Evolutionary conservation across 1,140 invertebrate species (phyloP).

Genomic region (Aphelinus certus): DNA sequence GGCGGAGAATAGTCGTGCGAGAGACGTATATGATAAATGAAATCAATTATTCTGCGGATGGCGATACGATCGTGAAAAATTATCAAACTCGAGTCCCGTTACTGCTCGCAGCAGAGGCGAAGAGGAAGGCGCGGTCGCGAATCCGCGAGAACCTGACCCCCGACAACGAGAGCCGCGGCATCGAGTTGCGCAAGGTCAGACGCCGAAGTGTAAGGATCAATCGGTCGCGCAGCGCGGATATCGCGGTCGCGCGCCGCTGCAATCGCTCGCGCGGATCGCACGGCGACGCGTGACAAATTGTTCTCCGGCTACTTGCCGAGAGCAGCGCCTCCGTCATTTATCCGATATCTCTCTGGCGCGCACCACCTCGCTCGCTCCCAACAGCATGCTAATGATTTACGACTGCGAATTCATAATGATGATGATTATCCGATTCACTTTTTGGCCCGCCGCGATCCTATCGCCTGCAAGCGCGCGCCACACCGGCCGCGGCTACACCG

Average conservation of each 20-base stretch:
- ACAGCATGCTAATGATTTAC: neutral
- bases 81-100: too few relatives aligned
- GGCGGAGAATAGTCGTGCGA: too few relatives aligned
- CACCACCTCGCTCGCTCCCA: neutral
- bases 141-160: too few relatives aligned
- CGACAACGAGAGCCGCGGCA: neutral
- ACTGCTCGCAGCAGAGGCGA: too few relatives aligned
- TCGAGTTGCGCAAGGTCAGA: neutral
- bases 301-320: neutral
- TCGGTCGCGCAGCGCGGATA: neutral
- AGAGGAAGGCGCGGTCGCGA: too few relatives aligned
- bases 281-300: conserved; percentile 4
- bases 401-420: neutral
- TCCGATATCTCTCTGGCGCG: neutral
- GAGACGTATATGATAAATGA: too few relatives aligned
- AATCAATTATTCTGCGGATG: too few relatives aligned
- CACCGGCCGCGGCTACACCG: too few relatives aligned
- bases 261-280: neutral
- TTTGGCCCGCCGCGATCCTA: neutral
- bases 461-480: neutral
- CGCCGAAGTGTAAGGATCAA: neutral
- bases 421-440: conserved; percentile 13
- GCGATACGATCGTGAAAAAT: too few relatives aligned
- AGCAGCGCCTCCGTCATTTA: neutral
- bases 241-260: neutral